phyloP scores from a whole-genome alignment of 1,140 invertebrate species.

The Pseudoatta argentina region DNA sequence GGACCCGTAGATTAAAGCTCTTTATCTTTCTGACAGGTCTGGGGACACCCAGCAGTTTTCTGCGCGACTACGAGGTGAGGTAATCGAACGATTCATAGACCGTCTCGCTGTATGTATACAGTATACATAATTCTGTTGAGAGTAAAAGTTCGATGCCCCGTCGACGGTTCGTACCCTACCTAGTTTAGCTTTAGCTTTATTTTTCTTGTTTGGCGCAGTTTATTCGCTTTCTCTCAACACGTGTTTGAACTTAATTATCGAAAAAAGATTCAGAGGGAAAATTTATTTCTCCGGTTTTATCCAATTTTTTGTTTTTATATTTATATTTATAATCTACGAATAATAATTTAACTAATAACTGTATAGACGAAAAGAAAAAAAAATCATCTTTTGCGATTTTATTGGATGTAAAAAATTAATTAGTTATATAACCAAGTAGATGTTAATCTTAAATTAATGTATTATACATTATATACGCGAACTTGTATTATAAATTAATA shows the following conservation, averaged over 20 bases:
- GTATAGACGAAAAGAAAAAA: neutral
- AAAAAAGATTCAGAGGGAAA: neutral
- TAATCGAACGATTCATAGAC: slow-evolving; percentile 29
- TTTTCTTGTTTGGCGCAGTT: neutral
- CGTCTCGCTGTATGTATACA: neutral
- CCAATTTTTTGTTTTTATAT: neutral
- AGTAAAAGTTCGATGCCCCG: slow-evolving; percentile 75
- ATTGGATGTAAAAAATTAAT: neutral
- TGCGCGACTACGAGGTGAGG: neutral
- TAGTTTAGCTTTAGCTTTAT: slow-evolving; percentile 23
- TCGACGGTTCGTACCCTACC: neutral
- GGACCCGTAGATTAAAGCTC: slow-evolving; percentile 16
- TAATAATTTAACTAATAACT: neutral
- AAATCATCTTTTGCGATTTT: neutral
- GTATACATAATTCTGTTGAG: slow-evolving; percentile 46
- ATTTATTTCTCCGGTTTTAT: neutral
- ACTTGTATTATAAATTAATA: neutral
- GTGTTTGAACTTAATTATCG: slow-evolving; percentile 50
- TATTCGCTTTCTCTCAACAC: neutral
- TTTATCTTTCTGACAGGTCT: neutral
- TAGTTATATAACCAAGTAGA: neutral
- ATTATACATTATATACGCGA: too few species aligned
- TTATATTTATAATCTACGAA: neutral
- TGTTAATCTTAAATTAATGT: neutral
- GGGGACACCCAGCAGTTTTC: neutral